Base-by-base conservation (phyloP, 2,113 vertebrate species). In the Aramus guarauna region DNA sequence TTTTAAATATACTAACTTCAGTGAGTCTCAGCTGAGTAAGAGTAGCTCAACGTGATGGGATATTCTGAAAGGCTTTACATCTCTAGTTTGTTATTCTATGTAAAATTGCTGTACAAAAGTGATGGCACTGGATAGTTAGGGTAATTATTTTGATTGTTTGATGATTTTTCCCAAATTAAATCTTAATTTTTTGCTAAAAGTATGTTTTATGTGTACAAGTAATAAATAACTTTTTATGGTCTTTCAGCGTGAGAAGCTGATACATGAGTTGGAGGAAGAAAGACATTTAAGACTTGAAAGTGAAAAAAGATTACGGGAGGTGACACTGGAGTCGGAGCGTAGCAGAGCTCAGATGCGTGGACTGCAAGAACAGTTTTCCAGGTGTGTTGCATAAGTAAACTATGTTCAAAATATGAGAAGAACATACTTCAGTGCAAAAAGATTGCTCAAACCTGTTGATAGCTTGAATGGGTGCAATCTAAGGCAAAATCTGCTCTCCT, bases 261-360 rank as follows among this genome's bases (percentile, higher is more conserved):
- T 99, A 96, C 98, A 98, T 96, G 98, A 99, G 97, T 95, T 99
- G 98, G 99, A 99, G 98, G 98, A 99, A 98, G 99, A 99, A 96
- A 98, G 98, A 97, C 98, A 98, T 92, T 98, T 99, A 96, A 98
- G 99, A 96, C 98, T 99, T 95, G 98, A 99, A 97, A 99, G 99
- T 67, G 99, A 99, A 92, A 99, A 98, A 94, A 98, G 98, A 64
- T 97, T 99, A 52, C 98, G 96, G 94, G 99, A 99, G 95, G 99
- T 98, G 94, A 99, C 98, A 2, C 97, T 98, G 96, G 99, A 99
- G 97, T 99, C 98, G 0, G 98, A 99, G 96, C 97, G 97, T 37
- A 99, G 97, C 96, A 97, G 98, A 72, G 97, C 97, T 86, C 99
- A 99, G 98, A 99, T 99, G 99, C 98, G 97, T 8, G 98, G 98